Conservation (phyloP, 2,888 invertebrate species). For the Lasioglossum figueresi region DNA sequence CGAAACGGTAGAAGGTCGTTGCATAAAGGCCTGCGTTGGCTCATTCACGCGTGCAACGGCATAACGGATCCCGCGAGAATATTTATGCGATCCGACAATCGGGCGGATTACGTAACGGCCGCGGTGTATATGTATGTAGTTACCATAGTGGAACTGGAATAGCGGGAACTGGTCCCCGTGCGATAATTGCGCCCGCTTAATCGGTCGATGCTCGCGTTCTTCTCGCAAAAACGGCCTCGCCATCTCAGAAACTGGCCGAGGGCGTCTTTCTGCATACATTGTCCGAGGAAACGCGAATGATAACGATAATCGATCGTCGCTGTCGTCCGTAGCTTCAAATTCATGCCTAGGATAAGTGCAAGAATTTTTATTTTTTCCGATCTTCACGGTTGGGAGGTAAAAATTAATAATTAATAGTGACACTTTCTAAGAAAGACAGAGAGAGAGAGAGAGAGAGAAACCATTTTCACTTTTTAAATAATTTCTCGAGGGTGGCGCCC, state of each 20-base stretch:
- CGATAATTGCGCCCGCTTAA: conserved; percentile 77
- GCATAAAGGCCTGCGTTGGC: conserved; percentile 45
- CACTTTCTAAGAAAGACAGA: too few relatives aligned
- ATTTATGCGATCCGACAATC: conserved; percentile 77
- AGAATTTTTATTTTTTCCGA: not conserved
- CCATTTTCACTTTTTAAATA: too few relatives aligned
- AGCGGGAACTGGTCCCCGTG: conserved; percentile 80
- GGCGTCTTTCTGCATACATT: conserved; percentile 29
- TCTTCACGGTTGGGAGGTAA: not conserved
- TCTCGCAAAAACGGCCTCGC: conserved; percentile 55
- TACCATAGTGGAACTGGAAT: conserved; percentile 77
- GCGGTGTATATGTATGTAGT: too few relatives aligned
- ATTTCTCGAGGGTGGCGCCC: too few relatives aligned
- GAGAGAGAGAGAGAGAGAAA: too few relatives aligned
- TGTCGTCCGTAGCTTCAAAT: not conserved
- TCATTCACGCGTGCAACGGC: conserved; percentile 67
- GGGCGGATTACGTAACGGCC: conserved; percentile 72
- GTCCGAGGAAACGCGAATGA: not conserved
- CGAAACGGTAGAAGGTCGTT: conserved; percentile 49
- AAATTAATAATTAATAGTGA: too few relatives aligned
- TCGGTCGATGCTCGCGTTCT: conserved; percentile 73
- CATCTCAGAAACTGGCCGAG: conserved; percentile 54
- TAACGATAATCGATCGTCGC: not conserved
- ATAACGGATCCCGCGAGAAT: conserved; percentile 70
- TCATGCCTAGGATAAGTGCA: not conserved